A percentile compares a stretch with the other conserved stretches of the same genome.
Evolutionary conservation across 2,888 invertebrate genomes (phyloP).

Genomic region (Melinaea menophilus): DNA sequence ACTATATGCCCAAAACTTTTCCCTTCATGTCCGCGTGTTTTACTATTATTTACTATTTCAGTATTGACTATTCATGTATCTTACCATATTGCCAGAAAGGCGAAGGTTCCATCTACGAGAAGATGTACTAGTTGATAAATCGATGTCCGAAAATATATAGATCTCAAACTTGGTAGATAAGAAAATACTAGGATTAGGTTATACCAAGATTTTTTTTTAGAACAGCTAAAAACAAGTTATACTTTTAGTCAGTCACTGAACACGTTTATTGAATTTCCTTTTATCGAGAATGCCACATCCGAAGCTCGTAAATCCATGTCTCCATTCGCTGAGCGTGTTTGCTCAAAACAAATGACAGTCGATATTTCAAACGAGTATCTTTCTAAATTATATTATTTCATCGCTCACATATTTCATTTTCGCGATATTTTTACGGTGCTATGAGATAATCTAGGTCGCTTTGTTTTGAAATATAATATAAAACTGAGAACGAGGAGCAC

Average conservation of each 20-base stretch:
- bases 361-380: slow-evolving; percentile 61
- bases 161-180: no score
- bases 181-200: no score
- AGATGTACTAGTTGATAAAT: no score
- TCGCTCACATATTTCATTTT: slow-evolving; percentile 37
- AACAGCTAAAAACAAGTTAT: no score
- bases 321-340: slow-evolving; percentile 39
- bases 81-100: no score
- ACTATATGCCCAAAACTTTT: no score
- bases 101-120: no score
- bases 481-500: background rate
- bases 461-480: background rate
- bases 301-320: slow-evolving; percentile 6
- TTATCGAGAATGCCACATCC: slow-evolving; percentile 38
- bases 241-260: background rate
- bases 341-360: slow-evolving; percentile 59
- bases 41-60: no score
- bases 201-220: no score
- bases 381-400: slow-evolving; percentile 55
- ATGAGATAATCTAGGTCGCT: slow-evolving; percentile 2
- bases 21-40: no score
- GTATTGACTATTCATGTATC: no score
- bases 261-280: background rate
- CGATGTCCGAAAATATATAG: no score
- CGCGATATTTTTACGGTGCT: slow-evolving; percentile 24